Base-by-base conservation (phyloP, 92 coral and sea anemone genomes). In the Desmophyllum pertusum region DNA sequence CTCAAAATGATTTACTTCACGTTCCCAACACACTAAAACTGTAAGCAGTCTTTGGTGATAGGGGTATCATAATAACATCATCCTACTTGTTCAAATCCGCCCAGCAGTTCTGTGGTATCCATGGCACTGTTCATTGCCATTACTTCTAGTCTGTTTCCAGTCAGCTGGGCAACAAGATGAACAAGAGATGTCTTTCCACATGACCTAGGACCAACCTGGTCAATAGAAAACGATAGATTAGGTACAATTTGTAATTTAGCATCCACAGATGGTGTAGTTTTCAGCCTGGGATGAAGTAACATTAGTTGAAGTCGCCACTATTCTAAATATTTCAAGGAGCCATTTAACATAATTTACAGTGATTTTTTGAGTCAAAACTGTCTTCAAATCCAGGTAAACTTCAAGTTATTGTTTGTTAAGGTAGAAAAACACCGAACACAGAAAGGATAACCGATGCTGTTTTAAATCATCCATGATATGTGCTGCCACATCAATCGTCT, bases 101-200 rank as follows among this genome's bases (percentile, higher is more conserved):
- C 99, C 19, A 96, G 92, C 1, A 96, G 93, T 82, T 94, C 99
- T 29, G 98, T 96, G 10, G 99, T 96, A 61, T 96, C 99, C 92
- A 92, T 94, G 38, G 99, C 94, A 66, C 98, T 94, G 85, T 96
- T 96, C 98, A 94, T 96, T 1, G 99, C 98, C 95, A 96, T 90
- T 69, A 94, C 95, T 42, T 96, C 99, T 41, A 96, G 87, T 66
- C 91, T 92, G 80, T 88, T 94, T 21, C 99, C 98, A 48, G 98
- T 96, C 89, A 96, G 88, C 50, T 92, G 88, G 18, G 99, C 92
- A 23, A 89, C 75, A 84, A 96, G 80, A 62, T 92, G 93, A n/a
- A 89, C 98, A 15, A 96, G 83, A 38, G 99, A 96, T 21, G 98
- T 96, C 88, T 96, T 96, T 31, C 98, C 95, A 67, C 95, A 90